Percentiles rank a stretch among this genome's conserved stretches.
Evolutionary conservation across 2,888 invertebrate genomes (phyloP).

Genomic region (Limnephilus marmoratus): DNA sequence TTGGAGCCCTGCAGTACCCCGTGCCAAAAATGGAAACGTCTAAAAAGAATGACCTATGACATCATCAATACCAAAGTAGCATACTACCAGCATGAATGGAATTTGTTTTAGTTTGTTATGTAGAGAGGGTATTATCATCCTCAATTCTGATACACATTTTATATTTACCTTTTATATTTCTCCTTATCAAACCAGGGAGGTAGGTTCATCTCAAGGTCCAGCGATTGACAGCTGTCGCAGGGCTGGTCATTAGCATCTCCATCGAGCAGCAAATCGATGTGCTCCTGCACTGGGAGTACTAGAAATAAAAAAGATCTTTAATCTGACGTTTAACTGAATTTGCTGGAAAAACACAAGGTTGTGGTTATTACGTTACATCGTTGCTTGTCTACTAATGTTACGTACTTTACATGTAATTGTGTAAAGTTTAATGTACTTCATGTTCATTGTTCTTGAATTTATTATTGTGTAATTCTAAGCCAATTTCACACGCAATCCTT

Average conservation of each 20-base stretch:
- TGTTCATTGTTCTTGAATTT: neutral
- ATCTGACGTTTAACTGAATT: neutral
- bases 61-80: neutral
- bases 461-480: neutral
- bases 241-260: conserved; percentile 72
- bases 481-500: no score
- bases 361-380: neutral
- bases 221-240: conserved; percentile 73
- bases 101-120: neutral
- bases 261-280: conserved; percentile 72
- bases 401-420: no score
- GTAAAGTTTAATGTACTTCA: no score
- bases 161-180: conserved; percentile 79
- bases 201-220: conserved; percentile 74
- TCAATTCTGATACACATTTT: neutral
- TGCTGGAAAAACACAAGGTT: neutral
- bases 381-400: neutral
- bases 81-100: neutral
- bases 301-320: conserved; percentile 2
- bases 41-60: neutral
- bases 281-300: conserved; percentile 71
- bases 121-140: neutral
- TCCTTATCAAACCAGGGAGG: conserved; percentile 83
- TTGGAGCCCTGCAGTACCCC: neutral
- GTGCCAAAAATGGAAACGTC: neutral